Percentiles rank a stretch among this genome's conserved stretches.
phyloP scores from a whole-genome alignment of 2,797 vertebrate genomes.

The Hozukius guyotensis region DNA sequence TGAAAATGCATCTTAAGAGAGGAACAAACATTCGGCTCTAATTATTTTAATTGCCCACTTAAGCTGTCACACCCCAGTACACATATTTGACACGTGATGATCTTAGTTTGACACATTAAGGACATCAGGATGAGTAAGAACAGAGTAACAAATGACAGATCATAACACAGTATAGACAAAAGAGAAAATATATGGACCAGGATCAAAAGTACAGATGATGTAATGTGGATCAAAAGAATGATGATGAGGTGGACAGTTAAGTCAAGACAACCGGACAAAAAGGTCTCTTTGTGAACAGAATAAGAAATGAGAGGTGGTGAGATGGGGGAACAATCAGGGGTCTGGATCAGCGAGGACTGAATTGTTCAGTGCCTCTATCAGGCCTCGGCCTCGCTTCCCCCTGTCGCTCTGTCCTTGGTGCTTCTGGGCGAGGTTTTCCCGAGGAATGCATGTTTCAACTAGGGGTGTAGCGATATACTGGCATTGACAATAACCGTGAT shows the following conservation, averaged over 20 bases:
- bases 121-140: not conserved
- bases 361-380: too few species aligned
- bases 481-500: too few species aligned
- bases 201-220: not conserved
- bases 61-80: not conserved
- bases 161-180: not conserved
- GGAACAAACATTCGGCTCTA: not conserved
- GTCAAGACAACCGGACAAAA: not conserved
- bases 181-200: not conserved
- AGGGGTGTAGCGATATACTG: too few species aligned
- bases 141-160: not conserved
- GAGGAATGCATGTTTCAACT: too few species aligned
- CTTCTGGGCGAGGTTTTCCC: too few species aligned
- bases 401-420: too few species aligned
- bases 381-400: too few species aligned
- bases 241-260: not conserved
- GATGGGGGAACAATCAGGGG: not conserved
- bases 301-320: not conserved
- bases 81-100: not conserved
- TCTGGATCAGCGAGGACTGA: too few species aligned
- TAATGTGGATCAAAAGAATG: not conserved
- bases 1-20: not conserved
- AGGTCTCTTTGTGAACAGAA: not conserved
- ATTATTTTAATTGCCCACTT: not conserved
- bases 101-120: not conserved